Percentiles rank a stretch among this genome's conserved stretches.
Evolutionary conservation across 2,888 invertebrate genomes (phyloP).

Genomic region (Eledona agricola): DNA sequence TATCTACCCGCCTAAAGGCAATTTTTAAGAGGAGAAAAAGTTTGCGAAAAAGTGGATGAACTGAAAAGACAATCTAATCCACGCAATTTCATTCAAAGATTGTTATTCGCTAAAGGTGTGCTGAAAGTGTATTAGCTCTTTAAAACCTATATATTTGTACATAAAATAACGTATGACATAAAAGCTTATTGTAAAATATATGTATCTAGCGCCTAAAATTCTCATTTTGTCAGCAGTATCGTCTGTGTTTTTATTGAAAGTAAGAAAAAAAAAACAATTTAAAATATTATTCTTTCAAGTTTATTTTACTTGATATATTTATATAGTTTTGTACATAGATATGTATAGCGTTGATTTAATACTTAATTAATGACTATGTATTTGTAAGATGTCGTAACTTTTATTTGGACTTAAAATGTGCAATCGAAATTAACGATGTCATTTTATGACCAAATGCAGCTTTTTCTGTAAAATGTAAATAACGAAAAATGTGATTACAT

Average conservation of each 20-base stretch:
- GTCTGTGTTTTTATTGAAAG: conserved; percentile 34
- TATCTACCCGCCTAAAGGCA: conserved; percentile 40
- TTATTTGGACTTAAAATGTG: conserved; percentile 20
- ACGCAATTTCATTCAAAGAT: conserved; percentile 31
- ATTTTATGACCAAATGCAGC: conserved; percentile 14
- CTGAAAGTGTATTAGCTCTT: conserved; percentile 41
- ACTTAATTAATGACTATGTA: conserved; percentile 35
- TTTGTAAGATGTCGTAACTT: conserved; percentile 4
- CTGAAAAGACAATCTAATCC: conserved; percentile 44
- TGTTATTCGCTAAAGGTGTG: conserved; percentile 38
- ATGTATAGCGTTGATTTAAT: conserved; percentile 36
- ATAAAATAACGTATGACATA: conserved; percentile 41
- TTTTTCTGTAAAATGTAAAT: conserved; percentile 32
- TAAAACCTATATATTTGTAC: conserved; percentile 44
- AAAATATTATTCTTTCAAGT: conserved; percentile 17
- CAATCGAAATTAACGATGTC: conserved; percentile 13
- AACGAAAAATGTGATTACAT: conserved; percentile 28
- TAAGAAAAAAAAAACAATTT: conserved; percentile 28
- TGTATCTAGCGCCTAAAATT: conserved; percentile 42
- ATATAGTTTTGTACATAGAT: conserved; percentile 37
- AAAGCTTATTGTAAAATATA: conserved; percentile 47
- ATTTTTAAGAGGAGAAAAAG: conserved; percentile 29
- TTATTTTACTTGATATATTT: too few species aligned
- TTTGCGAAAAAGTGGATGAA: conserved; percentile 40
- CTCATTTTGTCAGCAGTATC: conserved; percentile 37